Evolutionary conservation across 2,113 vertebrate species (phyloP), one percentile per base, ranked within the genome.

Genomic region (Platycercus adscitus): DNA sequence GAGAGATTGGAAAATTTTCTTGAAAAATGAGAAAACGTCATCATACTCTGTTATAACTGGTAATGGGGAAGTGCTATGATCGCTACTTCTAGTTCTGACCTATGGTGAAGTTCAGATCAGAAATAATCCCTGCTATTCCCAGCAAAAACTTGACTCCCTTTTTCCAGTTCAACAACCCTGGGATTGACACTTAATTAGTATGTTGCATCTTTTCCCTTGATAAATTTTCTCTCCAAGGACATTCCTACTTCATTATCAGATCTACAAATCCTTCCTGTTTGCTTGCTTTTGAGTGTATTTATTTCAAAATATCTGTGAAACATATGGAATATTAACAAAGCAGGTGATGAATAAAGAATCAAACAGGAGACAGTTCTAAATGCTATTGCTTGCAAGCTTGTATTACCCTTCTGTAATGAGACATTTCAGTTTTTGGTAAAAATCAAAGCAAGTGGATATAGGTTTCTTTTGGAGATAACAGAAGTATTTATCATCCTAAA

Each of bases 401-500:
- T 24, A 61, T 7, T 18, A 39, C 9, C 17, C 11, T 53, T 69
- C 43, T 37, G 16, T 55, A 80, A 86, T 69, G 29, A 92, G 39
- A 55, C 20, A 73, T 93, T 79, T 72, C 37, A 13, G 11, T 2
- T 90, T 89, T 63, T 71, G 28, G 12, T 82, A 20, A 58, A 89
- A 89, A 90, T 46, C 25, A 86, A 81, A 82, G 10, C 10, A 39
- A 70, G 23, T 29, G 10, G 70, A 82, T 79, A n/a, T 6, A 66
- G 31, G 4, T 35, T 75, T 81, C 16, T 53, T 75, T 75, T 18
- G 53, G 14, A 50, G 28, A 23, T 15, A 63, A 82, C 13, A 60
- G 61, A 91, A 81, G 15, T 71, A 53, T 81, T 94, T 91, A 11
- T 24, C 8, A n/a, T 66, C 31, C 39, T 87, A 72, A 88, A 69